Evolutionary conservation across 2,797 vertebrate genomes (phyloP), one percentile per base, ranked within the genome.

Genomic region (Phylloscopus collybita): DNA sequence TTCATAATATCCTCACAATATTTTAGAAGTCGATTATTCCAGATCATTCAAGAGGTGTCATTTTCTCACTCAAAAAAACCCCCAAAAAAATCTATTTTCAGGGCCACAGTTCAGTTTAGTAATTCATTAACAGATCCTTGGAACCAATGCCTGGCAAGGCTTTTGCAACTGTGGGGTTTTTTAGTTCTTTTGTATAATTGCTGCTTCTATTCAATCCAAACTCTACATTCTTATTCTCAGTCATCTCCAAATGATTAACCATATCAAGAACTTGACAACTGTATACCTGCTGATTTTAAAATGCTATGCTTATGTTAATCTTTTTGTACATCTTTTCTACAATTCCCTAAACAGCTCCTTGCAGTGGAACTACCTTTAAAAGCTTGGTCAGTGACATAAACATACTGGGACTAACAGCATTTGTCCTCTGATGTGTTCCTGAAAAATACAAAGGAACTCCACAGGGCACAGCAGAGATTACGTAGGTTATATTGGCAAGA

Each of bases 1-100:
- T 92, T 92, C 83, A 76, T 94, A 95, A 95, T 86, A 95, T 42
- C 49, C 66, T 94, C 89, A 91, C 80, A 93, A 83, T 44, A 57
- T 81, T 97, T 98, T 97, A 92, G 73, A 69, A 97, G 92, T 90
- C 32, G 7, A 90, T 97, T 95, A 93, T 96, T 97, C 97, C 92
- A 92, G 71, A 94, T 96, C 70, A 72, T 90, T 94, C 91, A 94
- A 91, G 79, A 95, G 59, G 82, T 95, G 88, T 72, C 69, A 94
- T 95, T 93, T 92, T 94, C 59, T 67, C 40, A 30, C 82, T 71
- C 42, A 38, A 38, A 38, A 40, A 40, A 67, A n/a, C 34, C 34
- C 34, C 34, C 7, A 65, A 44, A 36, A 67, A 34, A 65, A 45
- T 88, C 65, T 92, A 73, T 95, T 96, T 95, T 86, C 36, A 78